Evolutionary conservation across 1,140 invertebrate genomes (phyloP).

Genomic region (Solenopsis fugax): DNA sequence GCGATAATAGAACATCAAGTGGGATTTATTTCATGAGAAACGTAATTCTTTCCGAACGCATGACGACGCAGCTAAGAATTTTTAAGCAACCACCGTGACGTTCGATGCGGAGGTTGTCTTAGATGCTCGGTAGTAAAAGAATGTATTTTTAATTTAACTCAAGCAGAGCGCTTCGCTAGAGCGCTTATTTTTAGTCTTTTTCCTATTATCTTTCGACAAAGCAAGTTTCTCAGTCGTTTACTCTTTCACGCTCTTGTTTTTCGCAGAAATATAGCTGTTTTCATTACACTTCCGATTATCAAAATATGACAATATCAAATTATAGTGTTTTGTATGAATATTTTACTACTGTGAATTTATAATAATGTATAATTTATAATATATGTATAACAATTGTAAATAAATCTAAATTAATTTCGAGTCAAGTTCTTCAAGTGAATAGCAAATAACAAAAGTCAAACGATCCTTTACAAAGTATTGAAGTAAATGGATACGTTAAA

Average conservation of each 20-base stretch:
- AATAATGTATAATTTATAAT: background rate
- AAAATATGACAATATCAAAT: background rate
- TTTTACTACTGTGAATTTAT: background rate
- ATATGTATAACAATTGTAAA: slow-evolving; percentile 7
- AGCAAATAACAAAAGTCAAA: slow-evolving; percentile 34
- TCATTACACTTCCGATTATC: slow-evolving; percentile 16
- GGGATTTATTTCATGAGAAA: slow-evolving; percentile 22
- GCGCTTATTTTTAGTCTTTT: slow-evolving; percentile 34
- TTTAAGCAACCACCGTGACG: slow-evolving; percentile 12
- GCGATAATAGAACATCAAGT: slow-evolving; percentile 16
- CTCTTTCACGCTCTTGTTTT: slow-evolving; percentile 20
- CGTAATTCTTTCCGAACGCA: slow-evolving; percentile 25
- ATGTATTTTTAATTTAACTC: slow-evolving; percentile 72
- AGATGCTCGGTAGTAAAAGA: slow-evolving; percentile 36
- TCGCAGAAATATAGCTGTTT: slow-evolving; percentile 4
- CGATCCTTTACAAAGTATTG: slow-evolving; percentile 54
- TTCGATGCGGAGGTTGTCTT: slow-evolving; percentile 29
- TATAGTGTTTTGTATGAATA: background rate
- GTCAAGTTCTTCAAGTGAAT: background rate
- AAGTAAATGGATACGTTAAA: slow-evolving; percentile 49
- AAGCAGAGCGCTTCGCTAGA: slow-evolving; percentile 19
- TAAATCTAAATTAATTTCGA: slow-evolving; percentile 4
- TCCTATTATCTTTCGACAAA: slow-evolving; percentile 58
- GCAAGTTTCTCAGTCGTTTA: slow-evolving; percentile 26
- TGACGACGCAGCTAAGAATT: slow-evolving; percentile 10